Conservation (phyloP, 1,140 invertebrate species). For the Myzus persicae region DNA sequence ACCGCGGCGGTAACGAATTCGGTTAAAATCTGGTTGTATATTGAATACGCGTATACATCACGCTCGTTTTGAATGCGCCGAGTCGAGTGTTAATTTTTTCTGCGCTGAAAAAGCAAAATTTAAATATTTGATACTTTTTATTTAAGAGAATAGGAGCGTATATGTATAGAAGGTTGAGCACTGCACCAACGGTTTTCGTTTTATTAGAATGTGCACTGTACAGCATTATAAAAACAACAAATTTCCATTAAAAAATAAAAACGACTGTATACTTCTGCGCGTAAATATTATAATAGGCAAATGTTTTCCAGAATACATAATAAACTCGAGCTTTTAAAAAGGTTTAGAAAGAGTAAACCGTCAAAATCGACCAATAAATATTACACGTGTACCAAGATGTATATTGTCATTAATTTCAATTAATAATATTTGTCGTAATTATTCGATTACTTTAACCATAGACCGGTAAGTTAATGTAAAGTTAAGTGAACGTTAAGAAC, state of each 20-base stretch:
- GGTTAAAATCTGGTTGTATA: neutral
- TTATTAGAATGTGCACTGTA: neutral
- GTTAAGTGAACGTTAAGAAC: too few species aligned
- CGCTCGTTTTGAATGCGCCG: neutral
- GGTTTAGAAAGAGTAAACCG: neutral
- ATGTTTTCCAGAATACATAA: neutral
- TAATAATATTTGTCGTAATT: neutral
- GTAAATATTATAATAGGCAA: neutral
- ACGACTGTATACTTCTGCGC: neutral
- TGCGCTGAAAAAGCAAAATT: neutral
- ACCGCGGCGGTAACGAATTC: too few species aligned
- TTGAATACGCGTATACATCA: neutral
- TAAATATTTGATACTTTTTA: neutral
- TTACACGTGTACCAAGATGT: neutral
- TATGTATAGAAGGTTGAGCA: neutral
- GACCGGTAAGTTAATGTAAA: too few species aligned
- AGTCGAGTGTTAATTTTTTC: neutral
- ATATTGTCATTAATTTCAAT: neutral
- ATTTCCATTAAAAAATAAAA: conserved; percentile 13
- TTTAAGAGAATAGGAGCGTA: neutral
- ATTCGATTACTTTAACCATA: too few species aligned
- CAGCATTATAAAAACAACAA: neutral
- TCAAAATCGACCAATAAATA: neutral
- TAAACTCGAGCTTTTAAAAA: neutral
- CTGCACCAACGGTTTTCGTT: neutral